Base-by-base conservation (phyloP, 2,797 vertebrate genomes). In the Mycteria americana region DNA sequence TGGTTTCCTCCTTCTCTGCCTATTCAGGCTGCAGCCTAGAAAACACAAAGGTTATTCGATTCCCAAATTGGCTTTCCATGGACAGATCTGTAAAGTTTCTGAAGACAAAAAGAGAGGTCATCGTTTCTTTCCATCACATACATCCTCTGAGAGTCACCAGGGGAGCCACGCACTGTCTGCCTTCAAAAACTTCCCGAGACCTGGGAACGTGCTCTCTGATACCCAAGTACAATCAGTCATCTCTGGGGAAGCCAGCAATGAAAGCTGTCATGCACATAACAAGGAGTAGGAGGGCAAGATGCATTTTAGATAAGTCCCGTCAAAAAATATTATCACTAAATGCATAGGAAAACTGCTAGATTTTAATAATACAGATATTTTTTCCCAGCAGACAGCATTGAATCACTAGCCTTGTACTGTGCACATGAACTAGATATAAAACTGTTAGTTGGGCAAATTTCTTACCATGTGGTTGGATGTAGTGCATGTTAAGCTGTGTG, bases 1-100 rank as follows among this genome's bases (percentile, higher is more conserved):
- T 43, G 45, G 56, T 95, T 96, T 96, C 73, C 82, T 92, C 72
- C 93, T 79, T 68, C 75, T 89, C 79, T 91, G 57, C 82, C 76
- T 94, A 19, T 92, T 83, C 87, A 86, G 82, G 23, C 65, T 72
- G 72, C 89, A 92, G 60, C 72, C 53, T 89, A 80, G 82, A 84
- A 83, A 94, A 92, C 0, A 3, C 30, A 88, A 81, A 93, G 62
- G 73, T 94, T 88, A 75, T 79, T 90, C 54, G 35, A 84, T 78
- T 88, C 68, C 62, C 75, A 72, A 45, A 75, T 11, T 86, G 88
- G 7, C 73, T 88, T 89, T 91, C 82, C 10, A 12, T 78, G 82
- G 88, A 31, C 33, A 78, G 64, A 75, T 50, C 69, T 81, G 37
- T 62, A 84, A 81, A 81, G 87, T 69, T 92, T 91, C 84, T 89